Percentiles rank a stretch among this genome's conserved stretches.
Conservation (phyloP, 2,113 vertebrate species). For the Corythornis madagascariensis region DNA sequence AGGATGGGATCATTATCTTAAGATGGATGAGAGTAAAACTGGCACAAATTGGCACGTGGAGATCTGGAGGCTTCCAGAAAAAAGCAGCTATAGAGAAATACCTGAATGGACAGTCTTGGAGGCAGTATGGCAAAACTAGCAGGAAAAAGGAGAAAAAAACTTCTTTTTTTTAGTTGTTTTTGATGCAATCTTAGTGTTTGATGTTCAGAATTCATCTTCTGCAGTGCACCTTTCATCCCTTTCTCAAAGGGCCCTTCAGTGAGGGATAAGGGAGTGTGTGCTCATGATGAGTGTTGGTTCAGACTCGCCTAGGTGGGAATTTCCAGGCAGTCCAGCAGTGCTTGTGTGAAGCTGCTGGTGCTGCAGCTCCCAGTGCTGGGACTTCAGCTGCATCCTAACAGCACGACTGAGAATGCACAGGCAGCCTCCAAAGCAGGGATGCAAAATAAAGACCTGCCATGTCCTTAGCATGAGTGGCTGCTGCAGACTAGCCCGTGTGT, state of each 20-base stretch:
- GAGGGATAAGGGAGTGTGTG: no score
- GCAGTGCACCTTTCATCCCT: neutral
- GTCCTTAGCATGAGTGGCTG: neutral
- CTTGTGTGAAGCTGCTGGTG: no score
- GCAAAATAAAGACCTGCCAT: neutral
- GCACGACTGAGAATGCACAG: neutral
- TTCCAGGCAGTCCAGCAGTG: no score
- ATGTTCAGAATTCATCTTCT: neutral
- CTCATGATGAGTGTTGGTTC: no score
- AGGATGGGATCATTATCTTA: neutral
- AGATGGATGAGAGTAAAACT: neutral
- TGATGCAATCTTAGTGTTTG: neutral
- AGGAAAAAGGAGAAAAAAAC: no score
- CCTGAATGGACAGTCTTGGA: neutral
- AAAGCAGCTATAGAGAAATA: neutral
- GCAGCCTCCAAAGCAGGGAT: neutral
- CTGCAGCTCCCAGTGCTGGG: no score
- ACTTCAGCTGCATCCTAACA: neutral
- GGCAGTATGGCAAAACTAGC: neutral
- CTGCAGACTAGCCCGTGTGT: neutral
- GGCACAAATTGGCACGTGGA: fast-evolving
- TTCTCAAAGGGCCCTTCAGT: no score
- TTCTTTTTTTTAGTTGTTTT: neutral
- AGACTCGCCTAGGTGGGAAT: no score
- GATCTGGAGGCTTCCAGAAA: neutral